These are phyloP conservation scores for Acholoe squamosa DNA, from an alignment of 2,888 invertebrate species.

Conservation along the genomic window DNA sequence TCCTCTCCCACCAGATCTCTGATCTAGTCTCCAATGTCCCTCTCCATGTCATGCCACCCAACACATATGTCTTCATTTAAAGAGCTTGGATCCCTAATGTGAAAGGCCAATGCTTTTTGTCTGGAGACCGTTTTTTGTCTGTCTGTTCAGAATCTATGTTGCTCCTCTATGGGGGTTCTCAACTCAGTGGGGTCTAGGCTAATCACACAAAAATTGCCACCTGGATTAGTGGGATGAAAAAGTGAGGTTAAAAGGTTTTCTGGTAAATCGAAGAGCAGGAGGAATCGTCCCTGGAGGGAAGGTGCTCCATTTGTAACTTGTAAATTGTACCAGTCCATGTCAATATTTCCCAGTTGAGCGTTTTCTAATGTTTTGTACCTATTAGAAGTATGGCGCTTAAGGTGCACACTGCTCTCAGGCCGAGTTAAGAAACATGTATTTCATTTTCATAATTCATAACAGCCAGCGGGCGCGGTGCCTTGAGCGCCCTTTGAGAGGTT, in stretches of 20 bases:
- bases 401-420: neutral
- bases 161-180: neutral
- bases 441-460: neutral
- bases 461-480: no score
- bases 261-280: neutral
- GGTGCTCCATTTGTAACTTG: neutral
- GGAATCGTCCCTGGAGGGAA: neutral
- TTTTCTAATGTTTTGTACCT: neutral
- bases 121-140: conserved; percentile 13
- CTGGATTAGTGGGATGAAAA: neutral
- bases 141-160: neutral
- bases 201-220: conserved; percentile 21
- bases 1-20: neutral
- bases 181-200: neutral
- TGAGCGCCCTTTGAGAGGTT: no score
- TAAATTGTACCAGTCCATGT: neutral
- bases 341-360: neutral
- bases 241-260: neutral
- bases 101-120: conserved; percentile 35
- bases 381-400: neutral
- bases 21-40: neutral
- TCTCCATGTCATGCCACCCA: no score
- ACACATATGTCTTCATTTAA: conserved; percentile 55
- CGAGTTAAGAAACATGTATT: neutral
- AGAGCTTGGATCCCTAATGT: conserved; percentile 41